Conservation (phyloP, 1,140 invertebrate species). For the Oryctes rhinoceros region DNA sequence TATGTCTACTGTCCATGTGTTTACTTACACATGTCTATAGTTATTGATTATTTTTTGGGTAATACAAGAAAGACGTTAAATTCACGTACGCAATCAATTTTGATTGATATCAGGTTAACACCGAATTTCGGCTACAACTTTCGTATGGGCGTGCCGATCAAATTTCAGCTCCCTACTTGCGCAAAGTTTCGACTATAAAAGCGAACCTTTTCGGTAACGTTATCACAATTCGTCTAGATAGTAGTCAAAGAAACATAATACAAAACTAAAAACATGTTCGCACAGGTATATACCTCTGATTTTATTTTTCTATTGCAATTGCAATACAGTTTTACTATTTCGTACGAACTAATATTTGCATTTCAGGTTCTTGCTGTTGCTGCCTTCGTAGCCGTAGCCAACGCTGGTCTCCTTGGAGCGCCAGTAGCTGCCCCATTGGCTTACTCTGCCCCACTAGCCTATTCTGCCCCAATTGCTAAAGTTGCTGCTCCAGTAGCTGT, state of each 20-base stretch:
- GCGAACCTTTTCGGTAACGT: not conserved
- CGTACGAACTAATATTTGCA: not conserved
- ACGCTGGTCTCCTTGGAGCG: constrained; percentile 49
- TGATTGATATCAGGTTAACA: constrained; percentile 2
- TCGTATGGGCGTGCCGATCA: constrained; percentile 1
- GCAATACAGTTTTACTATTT: not conserved
- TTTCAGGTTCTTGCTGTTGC: constrained; percentile 62
- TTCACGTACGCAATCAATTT: not conserved
- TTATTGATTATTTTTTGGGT: not conserved
- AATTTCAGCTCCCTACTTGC: constrained; percentile 5
- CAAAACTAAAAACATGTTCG: constrained; percentile 1
- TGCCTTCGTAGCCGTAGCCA: constrained; percentile 60
- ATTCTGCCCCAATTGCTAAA: constrained; percentile 37
- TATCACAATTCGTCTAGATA: not conserved
- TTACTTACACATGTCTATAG: not conserved
- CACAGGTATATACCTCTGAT: not conserved
- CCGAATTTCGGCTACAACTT: not conserved
- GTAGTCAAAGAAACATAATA: not conserved
- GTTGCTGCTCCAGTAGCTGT: constrained; percentile 58
- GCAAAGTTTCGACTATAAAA: not conserved
- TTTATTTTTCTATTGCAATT: not conserved
- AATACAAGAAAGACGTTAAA: not conserved
- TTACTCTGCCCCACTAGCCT: not conserved
- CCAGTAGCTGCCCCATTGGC: not conserved
- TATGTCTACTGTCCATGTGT: not conserved